Evolutionary conservation across 2,113 vertebrate genomes (phyloP).

Genomic region (Rhinichthys klamathensis): DNA sequence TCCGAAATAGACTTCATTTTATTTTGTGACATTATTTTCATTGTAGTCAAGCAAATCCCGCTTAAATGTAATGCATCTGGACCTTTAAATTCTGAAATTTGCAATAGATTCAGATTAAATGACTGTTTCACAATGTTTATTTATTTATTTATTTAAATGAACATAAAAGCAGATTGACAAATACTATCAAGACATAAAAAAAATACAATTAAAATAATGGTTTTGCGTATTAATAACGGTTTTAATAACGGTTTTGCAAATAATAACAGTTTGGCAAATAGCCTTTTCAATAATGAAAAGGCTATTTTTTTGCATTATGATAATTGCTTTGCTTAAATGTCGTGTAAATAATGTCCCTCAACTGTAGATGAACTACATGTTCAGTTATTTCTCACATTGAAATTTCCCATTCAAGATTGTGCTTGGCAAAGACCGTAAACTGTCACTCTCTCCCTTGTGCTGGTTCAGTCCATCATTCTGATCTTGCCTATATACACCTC

Average conservation of each 20-base stretch:
- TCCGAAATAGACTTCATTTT: too few species aligned
- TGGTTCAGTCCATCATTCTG: conserved; percentile 24
- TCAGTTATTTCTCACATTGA: not conserved
- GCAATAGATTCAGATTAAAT: too few species aligned
- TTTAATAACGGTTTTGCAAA: too few species aligned
- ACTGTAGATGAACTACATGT: not conserved
- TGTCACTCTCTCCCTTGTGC: not conserved
- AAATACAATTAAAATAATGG: not conserved
- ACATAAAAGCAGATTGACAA: too few species aligned
- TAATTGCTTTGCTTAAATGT: not conserved
- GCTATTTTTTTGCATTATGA: too few species aligned
- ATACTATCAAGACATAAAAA: too few species aligned
- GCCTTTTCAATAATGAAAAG: not conserved
- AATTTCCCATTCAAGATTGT: not conserved
- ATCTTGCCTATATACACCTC: not conserved
- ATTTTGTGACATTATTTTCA: not conserved
- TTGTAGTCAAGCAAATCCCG: too few species aligned
- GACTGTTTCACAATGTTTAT: too few species aligned
- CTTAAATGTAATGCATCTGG: too few species aligned
- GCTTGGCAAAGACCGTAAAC: not conserved
- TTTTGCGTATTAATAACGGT: too few species aligned
- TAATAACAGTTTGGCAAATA: not conserved
- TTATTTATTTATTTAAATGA: too few species aligned
- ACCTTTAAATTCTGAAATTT: too few species aligned
- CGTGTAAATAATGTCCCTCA: not conserved